Base-by-base conservation (phyloP, 1,140 invertebrate genomes). In the Nautilus pompilius region DNA sequence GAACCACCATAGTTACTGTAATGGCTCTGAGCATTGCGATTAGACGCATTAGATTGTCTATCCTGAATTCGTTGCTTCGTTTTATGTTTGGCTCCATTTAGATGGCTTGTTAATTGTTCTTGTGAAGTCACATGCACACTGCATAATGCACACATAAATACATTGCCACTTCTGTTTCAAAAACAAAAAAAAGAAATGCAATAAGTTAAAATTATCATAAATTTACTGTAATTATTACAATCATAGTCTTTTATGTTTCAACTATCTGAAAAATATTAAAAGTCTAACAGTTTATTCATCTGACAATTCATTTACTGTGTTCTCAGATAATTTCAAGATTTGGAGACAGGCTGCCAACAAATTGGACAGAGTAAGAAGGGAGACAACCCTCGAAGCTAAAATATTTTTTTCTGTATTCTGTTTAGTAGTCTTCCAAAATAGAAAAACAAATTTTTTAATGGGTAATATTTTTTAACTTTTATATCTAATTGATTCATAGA, bases 131-230 rank as follows among this genome's bases (percentile, higher is more conserved):
- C 74, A 13, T 69, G 58, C 0, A 77, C 71, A 60, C 68, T 69
- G 62, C 79, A 80, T 28, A 78, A n/a, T 17, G 68, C 62, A 56
- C 79, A 80, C 41, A 70, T 67, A 63, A 72, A 80, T 22, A 64
- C 58, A 22, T 54, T 54, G n/a, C 55, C 58, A 46, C 63, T 65
- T 36, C 58, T 60, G 33, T 28, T 17, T 57, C 41, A 67, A 70
- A 28, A 45, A 45, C 58, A 22, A 55, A 65, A 63, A 22, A 8
- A 62, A 2, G 1, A 0, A 32, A 24, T 15, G 1, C 13, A 41
- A 41, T 15, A 41, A 41, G 8, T 41, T 41, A 10, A 10, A 41
- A 41, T n/a, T n/a, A 1, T 15, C n/a, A 41, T 15, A 15, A 41
- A 41, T n/a, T 15, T 15, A 41, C 13, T 10, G 0, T 15, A 41